These are phyloP conservation scores for Pollenia griseotomentosa DNA, from an alignment of 2,888 invertebrate genomes.

Conservation along the genomic window DNA sequence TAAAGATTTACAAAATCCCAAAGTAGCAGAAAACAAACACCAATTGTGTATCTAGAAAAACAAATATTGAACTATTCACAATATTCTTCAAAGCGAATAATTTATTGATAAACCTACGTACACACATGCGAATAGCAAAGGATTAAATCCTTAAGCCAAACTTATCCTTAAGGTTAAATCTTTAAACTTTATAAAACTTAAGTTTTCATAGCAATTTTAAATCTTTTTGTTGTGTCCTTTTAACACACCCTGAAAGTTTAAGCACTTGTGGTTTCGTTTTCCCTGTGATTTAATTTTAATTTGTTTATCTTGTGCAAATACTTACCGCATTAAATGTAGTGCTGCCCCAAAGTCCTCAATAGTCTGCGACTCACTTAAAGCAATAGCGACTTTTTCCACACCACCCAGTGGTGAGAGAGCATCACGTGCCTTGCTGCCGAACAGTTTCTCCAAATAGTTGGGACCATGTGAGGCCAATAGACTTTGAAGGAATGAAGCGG, in stretches of 20 bases:
- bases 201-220: no score
- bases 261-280: no score
- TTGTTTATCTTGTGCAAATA: neutral
- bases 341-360: constrained; percentile 92
- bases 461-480: constrained; percentile 97
- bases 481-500: constrained; percentile 96
- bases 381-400: constrained; percentile 97
- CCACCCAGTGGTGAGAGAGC: constrained; percentile 96
- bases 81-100: no score
- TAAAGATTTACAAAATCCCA: constrained; percentile 1
- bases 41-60: neutral
- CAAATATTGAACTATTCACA: no score
- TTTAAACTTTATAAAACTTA: no score
- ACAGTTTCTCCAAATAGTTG: constrained; percentile 97
- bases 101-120: no score
- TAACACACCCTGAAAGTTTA: no score
- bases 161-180: no score
- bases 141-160: no score
- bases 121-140: no score
- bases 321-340: constrained; percentile 84
- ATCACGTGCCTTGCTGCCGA: constrained; percentile 97
- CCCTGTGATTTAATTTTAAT: neutral
- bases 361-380: constrained; percentile 96
- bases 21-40: neutral
- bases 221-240: no score